Conservation (phyloP, 2,797 vertebrate genomes). For the Mormyrops attenuatus region DNA sequence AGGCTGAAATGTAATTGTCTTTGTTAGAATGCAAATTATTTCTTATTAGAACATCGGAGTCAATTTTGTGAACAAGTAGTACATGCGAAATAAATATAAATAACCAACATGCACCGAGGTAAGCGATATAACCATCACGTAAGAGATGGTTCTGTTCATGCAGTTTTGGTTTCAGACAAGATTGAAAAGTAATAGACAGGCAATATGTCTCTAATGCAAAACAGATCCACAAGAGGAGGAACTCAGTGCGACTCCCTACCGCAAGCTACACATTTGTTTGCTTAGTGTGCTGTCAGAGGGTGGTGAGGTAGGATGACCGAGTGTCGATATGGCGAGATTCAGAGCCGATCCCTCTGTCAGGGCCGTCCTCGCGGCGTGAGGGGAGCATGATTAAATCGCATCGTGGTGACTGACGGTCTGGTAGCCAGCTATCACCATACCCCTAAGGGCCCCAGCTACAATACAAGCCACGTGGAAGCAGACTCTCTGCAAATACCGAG, state of each 20-base stretch:
- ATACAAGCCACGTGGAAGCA: neutral
- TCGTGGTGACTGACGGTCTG: neutral
- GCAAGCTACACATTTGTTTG: neutral
- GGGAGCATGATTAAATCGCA: neutral
- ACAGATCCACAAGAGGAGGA: neutral
- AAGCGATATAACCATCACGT: neutral
- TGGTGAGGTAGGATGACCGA: neutral
- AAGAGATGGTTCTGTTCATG: neutral
- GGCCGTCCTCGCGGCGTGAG: neutral
- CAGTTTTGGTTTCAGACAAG: neutral
- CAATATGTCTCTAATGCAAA: neutral
- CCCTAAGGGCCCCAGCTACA: neutral
- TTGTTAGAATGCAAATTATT: neutral
- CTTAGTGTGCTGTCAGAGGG: neutral
- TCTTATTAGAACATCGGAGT: neutral
- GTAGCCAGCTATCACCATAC: neutral
- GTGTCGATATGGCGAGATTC: constrained; percentile 4
- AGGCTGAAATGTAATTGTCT: neutral
- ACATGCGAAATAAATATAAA: neutral
- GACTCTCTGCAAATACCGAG: neutral
- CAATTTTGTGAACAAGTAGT: neutral
- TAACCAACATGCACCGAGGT: neutral
- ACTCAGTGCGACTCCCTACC: neutral
- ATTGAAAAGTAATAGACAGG: neutral
- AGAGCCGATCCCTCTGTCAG: constrained; percentile 7